These are phyloP conservation scores for Paragorgia papillata DNA, from an alignment of 92 coral and sea anemone species.

Conservation along the genomic window DNA sequence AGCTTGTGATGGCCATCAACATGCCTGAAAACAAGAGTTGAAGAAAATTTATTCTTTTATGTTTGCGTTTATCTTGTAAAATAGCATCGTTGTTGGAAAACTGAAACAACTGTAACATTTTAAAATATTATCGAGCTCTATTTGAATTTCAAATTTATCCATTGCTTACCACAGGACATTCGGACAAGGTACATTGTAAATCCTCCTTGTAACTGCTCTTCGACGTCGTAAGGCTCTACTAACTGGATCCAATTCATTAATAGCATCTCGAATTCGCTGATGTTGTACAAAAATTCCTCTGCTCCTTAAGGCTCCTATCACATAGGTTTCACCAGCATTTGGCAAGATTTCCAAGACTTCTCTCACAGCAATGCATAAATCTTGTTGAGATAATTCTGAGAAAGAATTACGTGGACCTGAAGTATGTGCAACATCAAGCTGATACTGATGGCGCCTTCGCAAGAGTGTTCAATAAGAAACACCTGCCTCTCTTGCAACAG, in stretches of 20 bases:
- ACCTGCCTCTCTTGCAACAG: too few relatives aligned
- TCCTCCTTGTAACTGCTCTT: constrained; percentile 28
- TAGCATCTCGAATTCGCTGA: constrained; percentile 34
- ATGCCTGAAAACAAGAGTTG: too few relatives aligned
- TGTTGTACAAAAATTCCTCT: constrained; percentile 29
- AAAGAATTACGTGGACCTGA: constrained; percentile 39
- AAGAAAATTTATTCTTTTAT: too few relatives aligned
- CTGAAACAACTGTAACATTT: too few relatives aligned
- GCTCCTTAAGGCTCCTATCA: constrained; percentile 36
- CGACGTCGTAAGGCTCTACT: constrained; percentile 28
- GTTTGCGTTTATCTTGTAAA: too few relatives aligned
- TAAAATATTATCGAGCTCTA: too few relatives aligned
- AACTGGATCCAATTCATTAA: constrained; percentile 26
- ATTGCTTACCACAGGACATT: constrained; percentile 47
- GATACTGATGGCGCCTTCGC: constrained; percentile 42
- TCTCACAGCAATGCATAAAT: too few relatives aligned
- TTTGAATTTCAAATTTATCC: too few relatives aligned
- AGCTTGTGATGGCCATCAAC: constrained; percentile 64
- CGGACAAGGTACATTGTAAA: constrained; percentile 51
- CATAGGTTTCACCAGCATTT: constrained; percentile 40
- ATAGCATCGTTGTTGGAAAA: too few relatives aligned
- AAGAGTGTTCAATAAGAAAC: constrained; percentile 43
- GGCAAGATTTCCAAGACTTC: constrained; percentile 53
- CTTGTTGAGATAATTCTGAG: constrained; percentile 45
- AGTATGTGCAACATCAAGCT: constrained; percentile 22